Conservation (phyloP, 2,888 invertebrate genomes). For the Electrophaes corylata region DNA sequence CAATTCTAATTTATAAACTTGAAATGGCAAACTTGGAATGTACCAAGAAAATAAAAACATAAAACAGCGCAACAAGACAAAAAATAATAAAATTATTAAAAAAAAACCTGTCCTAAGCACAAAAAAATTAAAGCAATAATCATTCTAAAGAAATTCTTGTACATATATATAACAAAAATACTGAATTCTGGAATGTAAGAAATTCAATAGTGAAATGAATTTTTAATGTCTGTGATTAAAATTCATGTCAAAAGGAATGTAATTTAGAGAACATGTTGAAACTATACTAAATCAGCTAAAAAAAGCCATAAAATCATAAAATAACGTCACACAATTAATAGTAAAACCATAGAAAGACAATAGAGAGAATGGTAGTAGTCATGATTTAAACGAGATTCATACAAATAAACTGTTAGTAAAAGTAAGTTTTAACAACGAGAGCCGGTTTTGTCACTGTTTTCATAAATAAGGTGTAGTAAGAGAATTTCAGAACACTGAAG, state of each 20-base stretch:
- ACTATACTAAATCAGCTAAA: background rate
- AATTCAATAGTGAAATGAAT: conserved; percentile 37
- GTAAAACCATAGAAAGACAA: conserved; percentile 7
- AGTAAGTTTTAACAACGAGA: conserved; percentile 6
- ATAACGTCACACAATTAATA: conserved; percentile 3
- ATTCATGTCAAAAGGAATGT: conserved; percentile 37
- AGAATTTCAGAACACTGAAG: background rate
- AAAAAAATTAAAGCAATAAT: conserved; percentile 2
- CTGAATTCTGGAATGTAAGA: conserved; percentile 61
- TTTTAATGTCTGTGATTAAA: conserved; percentile 36
- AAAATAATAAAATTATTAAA: conserved; percentile 22
- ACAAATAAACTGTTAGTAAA: background rate
- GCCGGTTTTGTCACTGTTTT: conserved; percentile 5
- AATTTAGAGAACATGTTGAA: conserved; percentile 18
- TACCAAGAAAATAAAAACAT: background rate
- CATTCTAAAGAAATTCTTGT: conserved; percentile 5
- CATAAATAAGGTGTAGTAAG: conserved; percentile 2
- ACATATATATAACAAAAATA: conserved; percentile 46
- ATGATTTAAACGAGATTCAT: conserved; percentile 28
- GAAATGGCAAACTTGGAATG: conserved; percentile 20
- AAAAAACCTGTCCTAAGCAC: background rate
- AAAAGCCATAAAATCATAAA: conserved; percentile 4
- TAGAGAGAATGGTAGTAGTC: conserved; percentile 22
- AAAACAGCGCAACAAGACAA: background rate
- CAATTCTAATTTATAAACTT: background rate